These are phyloP conservation scores for Macrostomum cliftonense DNA, from an alignment of 2,888 invertebrate species.

Conservation along the genomic window DNA sequence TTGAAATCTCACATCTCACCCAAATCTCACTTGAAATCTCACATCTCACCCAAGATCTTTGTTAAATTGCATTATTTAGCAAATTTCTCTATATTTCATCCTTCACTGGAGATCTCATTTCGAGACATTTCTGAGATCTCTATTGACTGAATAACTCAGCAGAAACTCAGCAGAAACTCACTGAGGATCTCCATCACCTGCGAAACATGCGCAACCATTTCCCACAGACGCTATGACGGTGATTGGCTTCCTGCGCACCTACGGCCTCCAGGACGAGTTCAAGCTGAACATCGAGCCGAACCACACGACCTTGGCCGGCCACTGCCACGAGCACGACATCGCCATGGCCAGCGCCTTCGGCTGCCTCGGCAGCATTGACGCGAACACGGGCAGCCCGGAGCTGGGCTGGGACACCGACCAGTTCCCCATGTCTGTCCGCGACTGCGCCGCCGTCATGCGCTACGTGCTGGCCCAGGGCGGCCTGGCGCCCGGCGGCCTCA, in stretches of 20 bases:
- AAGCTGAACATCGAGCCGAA: constrained; percentile 47
- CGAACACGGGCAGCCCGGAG: constrained; percentile 41
- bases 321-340: constrained; percentile 42
- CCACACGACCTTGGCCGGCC: constrained; percentile 41
- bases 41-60: neutral
- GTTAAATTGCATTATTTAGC: neutral
- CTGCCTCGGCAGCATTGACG: constrained; percentile 45
- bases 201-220: too few species aligned
- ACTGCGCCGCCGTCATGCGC: constrained; percentile 44
- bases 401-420: constrained; percentile 42
- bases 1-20: neutral
- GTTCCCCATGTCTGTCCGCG: constrained; percentile 43
- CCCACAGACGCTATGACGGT: constrained; percentile 46
- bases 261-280: constrained; percentile 46
- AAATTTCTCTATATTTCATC: neutral
- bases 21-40: neutral
- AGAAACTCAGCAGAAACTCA: too few species aligned
- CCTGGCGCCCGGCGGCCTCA: constrained; percentile 45
- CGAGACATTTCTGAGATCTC: too few species aligned
- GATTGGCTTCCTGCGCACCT: constrained; percentile 46
- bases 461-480: constrained; percentile 41
- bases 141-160: too few species aligned
- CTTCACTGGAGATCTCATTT: neutral
- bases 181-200: too few species aligned
- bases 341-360: constrained; percentile 46